Evolutionary conservation across 1,140 invertebrate genomes (phyloP), one percentile per base, ranked within the genome.

Genomic region (Trichonephila clavipes): DNA sequence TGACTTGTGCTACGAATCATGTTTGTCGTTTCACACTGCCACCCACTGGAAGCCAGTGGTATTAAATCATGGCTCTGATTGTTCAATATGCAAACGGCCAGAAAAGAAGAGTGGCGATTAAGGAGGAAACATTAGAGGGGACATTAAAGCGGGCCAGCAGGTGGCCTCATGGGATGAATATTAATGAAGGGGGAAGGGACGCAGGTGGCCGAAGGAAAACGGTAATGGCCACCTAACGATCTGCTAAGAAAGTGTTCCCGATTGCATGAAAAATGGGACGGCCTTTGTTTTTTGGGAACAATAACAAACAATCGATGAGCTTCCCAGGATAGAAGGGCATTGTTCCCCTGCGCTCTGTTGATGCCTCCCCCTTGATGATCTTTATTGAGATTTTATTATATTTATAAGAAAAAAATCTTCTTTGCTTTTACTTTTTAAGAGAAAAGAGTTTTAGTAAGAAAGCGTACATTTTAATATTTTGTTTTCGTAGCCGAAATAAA

Each of bases 191-290:
- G 69, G 44, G 44, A 64, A 69, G 66, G 82, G 81, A 82, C 61
- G 40, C 69, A 69, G 64, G 66, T 62, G 85, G 85, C 92, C 88
- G 86, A 86, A 88, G 92, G 92, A 88, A 93, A 81, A 77, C 92
- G 85, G 92, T 93, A 93, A 93, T 93, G 92, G 72, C 86, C 28
- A 64, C 92, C 92, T 93, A 93, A 93, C 92, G 92, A 93, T 93
- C 92, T 81, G 85, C 92, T 88, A 88, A 88, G 86, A 82, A 93
- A 81, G 64, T 69, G 19, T 62, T 61, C 85, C 69, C 92, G 92
- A 93, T 93, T 88, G 85, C 92, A 21, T 88, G 92, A 93, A 93
- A 93, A 88, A 93, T 93, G 86, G 21, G 14, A 21, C 34, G 34
- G 83, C 72, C 72, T 77, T 77, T 77, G 69, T 51, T 88, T 40